phyloP scores from a whole-genome alignment of 2,888 invertebrate species.

The Sarcophaga carnaria region DNA sequence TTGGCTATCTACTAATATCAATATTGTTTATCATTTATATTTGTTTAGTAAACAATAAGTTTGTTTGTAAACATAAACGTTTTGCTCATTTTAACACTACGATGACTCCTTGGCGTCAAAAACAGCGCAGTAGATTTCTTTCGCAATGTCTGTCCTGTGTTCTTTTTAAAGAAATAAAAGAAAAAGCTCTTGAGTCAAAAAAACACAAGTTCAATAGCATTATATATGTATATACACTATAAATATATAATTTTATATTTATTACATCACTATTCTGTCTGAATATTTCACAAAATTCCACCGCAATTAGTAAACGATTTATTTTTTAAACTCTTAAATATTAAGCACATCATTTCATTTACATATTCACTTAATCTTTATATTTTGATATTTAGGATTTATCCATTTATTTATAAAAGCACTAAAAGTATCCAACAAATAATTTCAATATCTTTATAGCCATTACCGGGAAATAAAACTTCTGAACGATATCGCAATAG shows the following conservation, averaged over 20 bases:
- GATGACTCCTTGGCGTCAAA: not conserved
- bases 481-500: conserved; percentile 25
- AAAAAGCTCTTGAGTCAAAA: not conserved
- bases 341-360: not conserved
- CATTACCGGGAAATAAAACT: conserved; percentile 30
- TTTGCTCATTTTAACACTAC: no score
- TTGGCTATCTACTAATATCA: not conserved
- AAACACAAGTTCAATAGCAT: not conserved
- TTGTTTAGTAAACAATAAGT: conserved; percentile 10
- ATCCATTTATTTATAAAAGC: not conserved
- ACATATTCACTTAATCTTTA: not conserved
- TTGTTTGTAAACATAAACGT: conserved; percentile 40
- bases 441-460: conserved; percentile 5
- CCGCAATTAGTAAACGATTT: not conserved
- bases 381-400: not conserved
- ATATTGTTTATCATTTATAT: not conserved
- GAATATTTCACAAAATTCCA: not conserved
- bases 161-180: not conserved
- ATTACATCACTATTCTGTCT: conserved; percentile 50
- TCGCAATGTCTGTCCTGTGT: not conserved
- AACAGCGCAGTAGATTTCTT: not conserved
- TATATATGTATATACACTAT: not conserved
- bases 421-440: not conserved
- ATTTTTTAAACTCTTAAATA: not conserved
- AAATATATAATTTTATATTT: not conserved